Evolutionary conservation across 2,113 vertebrate species (phyloP).

Genomic region (Colaptes auratus): DNA sequence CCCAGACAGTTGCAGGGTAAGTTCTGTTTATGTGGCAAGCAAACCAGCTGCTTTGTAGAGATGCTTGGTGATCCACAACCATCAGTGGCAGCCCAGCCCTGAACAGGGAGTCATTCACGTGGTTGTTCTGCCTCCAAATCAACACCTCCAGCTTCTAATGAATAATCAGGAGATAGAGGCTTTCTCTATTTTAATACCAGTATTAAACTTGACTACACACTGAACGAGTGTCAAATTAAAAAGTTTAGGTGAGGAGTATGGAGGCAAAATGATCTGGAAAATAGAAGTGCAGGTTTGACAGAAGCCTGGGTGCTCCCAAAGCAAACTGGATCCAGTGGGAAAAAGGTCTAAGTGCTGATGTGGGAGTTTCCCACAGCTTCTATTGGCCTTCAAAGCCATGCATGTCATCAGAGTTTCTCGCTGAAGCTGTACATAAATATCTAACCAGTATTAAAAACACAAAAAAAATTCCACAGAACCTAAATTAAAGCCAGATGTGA

Average conservation of each 20-base stretch:
- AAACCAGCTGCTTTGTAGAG: background rate
- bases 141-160: background rate
- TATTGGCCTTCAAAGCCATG: conserved; percentile 64
- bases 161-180: background rate
- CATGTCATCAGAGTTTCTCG: conserved; percentile 66
- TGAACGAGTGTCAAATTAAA: background rate
- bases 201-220: background rate
- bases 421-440: conserved; percentile 71
- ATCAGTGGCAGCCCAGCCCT: background rate
- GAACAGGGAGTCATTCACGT: background rate
- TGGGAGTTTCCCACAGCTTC: conserved; percentile 85
- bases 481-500: conserved; percentile 76
- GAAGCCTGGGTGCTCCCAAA: conserved; percentile 23
- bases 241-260: background rate
- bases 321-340: conserved; percentile 9
- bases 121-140: background rate
- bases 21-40: background rate
- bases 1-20: background rate
- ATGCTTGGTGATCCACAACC: fast-evolving
- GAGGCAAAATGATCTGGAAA: background rate
- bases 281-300: background rate
- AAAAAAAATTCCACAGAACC: conserved; percentile 54
- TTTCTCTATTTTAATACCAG: background rate
- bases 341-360: conserved; percentile 64
- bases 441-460: conserved; percentile 64